phyloP scores from a whole-genome alignment of 2,888 invertebrate genomes.

The Drosophila paucipuncta region DNA sequence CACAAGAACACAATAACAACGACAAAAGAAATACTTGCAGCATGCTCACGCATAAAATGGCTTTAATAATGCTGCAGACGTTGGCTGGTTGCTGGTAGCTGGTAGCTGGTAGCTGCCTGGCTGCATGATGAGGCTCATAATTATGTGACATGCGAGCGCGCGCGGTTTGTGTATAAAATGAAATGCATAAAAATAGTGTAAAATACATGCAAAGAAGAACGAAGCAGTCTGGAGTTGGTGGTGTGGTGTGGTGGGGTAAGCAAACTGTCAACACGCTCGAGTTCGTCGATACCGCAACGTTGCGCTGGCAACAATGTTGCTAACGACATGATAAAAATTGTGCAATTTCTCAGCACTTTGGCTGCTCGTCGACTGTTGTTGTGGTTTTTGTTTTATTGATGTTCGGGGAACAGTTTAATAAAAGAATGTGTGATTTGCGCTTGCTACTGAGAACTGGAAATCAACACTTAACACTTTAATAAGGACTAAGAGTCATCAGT shows the following conservation, averaged over 20 bases:
- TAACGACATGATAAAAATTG: slow-evolving; percentile 56
- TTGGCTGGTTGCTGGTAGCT: not conserved
- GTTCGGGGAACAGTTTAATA: slow-evolving; percentile 70
- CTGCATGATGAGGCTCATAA: slow-evolving; percentile 71
- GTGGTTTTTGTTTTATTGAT: slow-evolving; percentile 53
- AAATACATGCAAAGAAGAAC: slow-evolving; percentile 7
- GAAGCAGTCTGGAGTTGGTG: not conserved
- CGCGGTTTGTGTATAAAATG: slow-evolving; percentile 42
- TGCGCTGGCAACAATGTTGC: slow-evolving; percentile 67
- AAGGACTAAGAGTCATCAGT: not conserved
- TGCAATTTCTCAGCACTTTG: slow-evolving; percentile 23
- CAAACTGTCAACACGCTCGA: slow-evolving; percentile 62
- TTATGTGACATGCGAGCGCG: slow-evolving; percentile 69
- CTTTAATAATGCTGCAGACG: slow-evolving; percentile 68
- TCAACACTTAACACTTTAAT: slow-evolving; percentile 14
- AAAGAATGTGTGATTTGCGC: slow-evolving; percentile 58
- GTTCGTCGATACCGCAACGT: slow-evolving; percentile 35
- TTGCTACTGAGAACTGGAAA: slow-evolving; percentile 13
- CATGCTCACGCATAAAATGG: slow-evolving; percentile 72
- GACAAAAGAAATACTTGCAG: slow-evolving; percentile 33
- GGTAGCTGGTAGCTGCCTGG: not conserved
- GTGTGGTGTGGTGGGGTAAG: not conserved
- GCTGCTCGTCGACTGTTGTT: slow-evolving; percentile 27
- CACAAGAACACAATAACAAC: slow-evolving; percentile 41
- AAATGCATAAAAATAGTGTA: slow-evolving; percentile 53